Base-by-base conservation (phyloP, 2,888 invertebrate genomes). In the Eupithecia dodoneata region DNA sequence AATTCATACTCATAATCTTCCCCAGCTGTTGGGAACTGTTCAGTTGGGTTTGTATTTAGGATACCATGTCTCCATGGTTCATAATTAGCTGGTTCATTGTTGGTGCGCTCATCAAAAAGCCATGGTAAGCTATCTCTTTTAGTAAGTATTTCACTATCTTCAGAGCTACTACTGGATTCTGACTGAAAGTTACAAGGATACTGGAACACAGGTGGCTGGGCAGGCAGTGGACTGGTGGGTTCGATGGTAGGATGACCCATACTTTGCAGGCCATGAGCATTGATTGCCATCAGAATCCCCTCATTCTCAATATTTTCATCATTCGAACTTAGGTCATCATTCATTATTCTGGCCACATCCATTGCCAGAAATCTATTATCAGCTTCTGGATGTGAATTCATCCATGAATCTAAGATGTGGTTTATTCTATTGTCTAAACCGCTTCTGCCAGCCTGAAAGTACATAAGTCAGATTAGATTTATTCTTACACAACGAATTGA, bases 211-310 rank as follows among this genome's bases (percentile, higher is more conserved):
- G 30, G 30, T 30, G 30, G 30, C 1, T 30, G 30, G 0, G 78
- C 82, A 70, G 80, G 65, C 6, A 72, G 66, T 45, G 55, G 66
- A 41, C 47, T 49, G 18, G 42, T 66, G n/a, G 70, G 71, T 59
- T 67, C 74, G n/a, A 75, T 55, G 6, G 13, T n/a, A 0, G 76
- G 78, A 47, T 72, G 7, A 9, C 59, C 72, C 76, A 91, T 90
- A 81, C 92, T 94, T 82, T 96, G 96, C 76, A 97, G 89, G 0
- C 97, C 97, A 86, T 97, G 97, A 73, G 96, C 96, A 75, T 96
- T 96, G 84, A 97, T 97, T 4, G 97, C 97, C 97, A 97, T 97
- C 49, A 96, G 91, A 75, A 97, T 97, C 1, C 97, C 97, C 87
- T 96, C 96, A 85, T 97, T 96, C 90, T 97, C 97, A 85, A 97